Percentiles rank a stretch among this genome's conserved stretches.
Evolutionary conservation across 1,140 invertebrate species (phyloP).

Genomic region (Camponotus pennsylvanicus): DNA sequence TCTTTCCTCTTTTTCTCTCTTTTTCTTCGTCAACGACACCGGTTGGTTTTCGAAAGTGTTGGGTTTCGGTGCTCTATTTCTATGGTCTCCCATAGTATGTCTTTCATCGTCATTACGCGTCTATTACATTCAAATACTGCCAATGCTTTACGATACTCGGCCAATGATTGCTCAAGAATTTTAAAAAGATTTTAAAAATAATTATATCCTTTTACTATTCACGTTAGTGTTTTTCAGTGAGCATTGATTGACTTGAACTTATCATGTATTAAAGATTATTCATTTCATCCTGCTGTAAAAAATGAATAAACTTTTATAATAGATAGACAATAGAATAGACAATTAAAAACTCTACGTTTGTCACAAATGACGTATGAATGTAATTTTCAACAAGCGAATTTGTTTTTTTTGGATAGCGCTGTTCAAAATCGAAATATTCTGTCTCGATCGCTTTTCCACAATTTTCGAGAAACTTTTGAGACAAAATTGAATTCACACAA

Average conservation of each 20-base stretch:
- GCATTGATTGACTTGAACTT: too few relatives aligned
- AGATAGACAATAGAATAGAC: neutral
- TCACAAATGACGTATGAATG: neutral
- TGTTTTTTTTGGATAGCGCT: neutral
- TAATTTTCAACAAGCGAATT: neutral
- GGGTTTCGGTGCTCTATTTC: slow-evolving; percentile 60
- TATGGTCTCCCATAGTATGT: slow-evolving; percentile 42
- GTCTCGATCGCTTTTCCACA: neutral
- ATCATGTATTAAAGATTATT: too few relatives aligned
- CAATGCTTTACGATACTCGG: neutral
- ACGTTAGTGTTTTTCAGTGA: neutral
- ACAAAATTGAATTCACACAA: slow-evolving; percentile 17
- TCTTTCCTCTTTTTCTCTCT: slow-evolving; percentile 23
- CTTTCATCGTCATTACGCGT: slow-evolving; percentile 18
- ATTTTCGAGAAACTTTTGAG: slow-evolving; percentile 19
- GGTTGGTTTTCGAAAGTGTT: slow-evolving; percentile 66
- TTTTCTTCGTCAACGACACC: slow-evolving; percentile 25
- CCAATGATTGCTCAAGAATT: neutral
- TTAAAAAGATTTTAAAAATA: neutral
- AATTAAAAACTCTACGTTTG: neutral
- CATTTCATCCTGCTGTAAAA: neutral
- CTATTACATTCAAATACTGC: neutral
- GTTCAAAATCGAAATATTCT: neutral
- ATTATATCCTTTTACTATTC: neutral
- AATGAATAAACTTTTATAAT: neutral